Evolutionary conservation across 2,888 invertebrate species (phyloP).

Genomic region (Slavum lentiscoides): DNA sequence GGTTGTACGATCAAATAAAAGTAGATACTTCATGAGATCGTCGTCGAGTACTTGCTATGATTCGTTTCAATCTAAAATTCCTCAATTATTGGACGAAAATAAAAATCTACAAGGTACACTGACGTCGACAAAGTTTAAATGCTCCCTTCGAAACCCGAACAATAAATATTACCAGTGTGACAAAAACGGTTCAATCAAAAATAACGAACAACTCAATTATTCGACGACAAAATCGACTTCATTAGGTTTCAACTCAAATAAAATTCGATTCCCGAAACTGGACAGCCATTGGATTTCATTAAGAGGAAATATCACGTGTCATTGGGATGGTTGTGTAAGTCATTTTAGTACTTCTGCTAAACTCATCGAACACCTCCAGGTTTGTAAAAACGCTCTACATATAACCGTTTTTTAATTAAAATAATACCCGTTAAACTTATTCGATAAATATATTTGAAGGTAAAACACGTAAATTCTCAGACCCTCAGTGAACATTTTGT

Average conservation of each 20-base stretch:
- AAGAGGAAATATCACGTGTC: slow-evolving; percentile 62
- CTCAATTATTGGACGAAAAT: slow-evolving; percentile 37
- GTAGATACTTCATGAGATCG: slow-evolving; percentile 48
- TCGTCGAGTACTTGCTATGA: slow-evolving; percentile 30
- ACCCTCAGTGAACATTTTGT: slow-evolving; percentile 81
- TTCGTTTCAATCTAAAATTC: slow-evolving; percentile 18
- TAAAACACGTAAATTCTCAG: slow-evolving; percentile 83
- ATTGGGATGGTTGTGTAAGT: slow-evolving; percentile 81
- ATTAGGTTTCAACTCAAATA: slow-evolving; percentile 20
- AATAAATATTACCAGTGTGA: slow-evolving; percentile 18
- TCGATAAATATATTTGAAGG: slow-evolving; percentile 62
- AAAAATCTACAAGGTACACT: slow-evolving; percentile 24
- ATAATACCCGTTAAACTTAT: not conserved
- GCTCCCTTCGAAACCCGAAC: slow-evolving; percentile 20
- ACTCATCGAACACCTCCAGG: slow-evolving; percentile 86
- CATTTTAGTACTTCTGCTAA: slow-evolving; percentile 79
- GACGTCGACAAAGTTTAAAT: not conserved
- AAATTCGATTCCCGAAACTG: slow-evolving; percentile 46
- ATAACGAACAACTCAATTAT: slow-evolving; percentile 30
- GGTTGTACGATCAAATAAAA: slow-evolving; percentile 9
- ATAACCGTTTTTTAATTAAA: slow-evolving; percentile 21
- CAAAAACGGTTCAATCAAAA: slow-evolving; percentile 21
- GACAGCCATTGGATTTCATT: slow-evolving; percentile 49
- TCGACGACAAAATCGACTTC: slow-evolving; percentile 11
- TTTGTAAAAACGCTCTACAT: slow-evolving; percentile 59